Base-by-base conservation (phyloP, 2,113 vertebrate species). In the Ophiodon elongatus region DNA sequence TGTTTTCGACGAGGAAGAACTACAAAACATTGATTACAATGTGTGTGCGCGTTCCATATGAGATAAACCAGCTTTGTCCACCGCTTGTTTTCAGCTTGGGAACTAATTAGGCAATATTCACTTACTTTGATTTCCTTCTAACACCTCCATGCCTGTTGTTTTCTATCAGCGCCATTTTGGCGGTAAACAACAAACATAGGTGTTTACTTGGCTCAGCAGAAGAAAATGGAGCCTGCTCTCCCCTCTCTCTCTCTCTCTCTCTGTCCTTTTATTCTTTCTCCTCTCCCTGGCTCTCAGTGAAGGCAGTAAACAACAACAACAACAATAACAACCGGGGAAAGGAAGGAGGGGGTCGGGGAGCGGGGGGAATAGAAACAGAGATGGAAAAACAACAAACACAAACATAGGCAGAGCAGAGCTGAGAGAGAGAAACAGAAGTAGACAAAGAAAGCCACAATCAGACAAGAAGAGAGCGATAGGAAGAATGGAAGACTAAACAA, bases 221-320 rank as follows among this genome's bases (percentile, higher is more conserved):
- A 85, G 83, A 91, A 94, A 95, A 94, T 90, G 82, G 89, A 93
- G 91, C 85, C 76, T 69, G 76, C 79, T 90, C 41, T 89, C 31
- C 25, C 64, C 47, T 69, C 75, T 82, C 21, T 70, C 45, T 71
- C 39, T 71, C 75, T 82, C 25, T 69, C 47, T 66, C 72, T 84
- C 29, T 85, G 88, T 83, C 67, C 78, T 86, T 89, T 89, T 80
- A 82, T 80, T 84, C 65, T 60, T 73, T 45, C 62, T 89, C 81
- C 29, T 85, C 79, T 86, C 80, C 47, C 73, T 71, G 76, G 76
- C 85, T 92, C 87, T 87, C 65, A 73, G 84, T 57, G 64, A 89
- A 94, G 87, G 83, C 91, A 90, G 92, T 95, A 95, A 95, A 95
- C 94, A 95, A 94, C 84, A 94, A 94, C 84, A 93, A 91, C 89